Conservation (phyloP, 2,113 vertebrate species). For the Salvator merianae region DNA sequence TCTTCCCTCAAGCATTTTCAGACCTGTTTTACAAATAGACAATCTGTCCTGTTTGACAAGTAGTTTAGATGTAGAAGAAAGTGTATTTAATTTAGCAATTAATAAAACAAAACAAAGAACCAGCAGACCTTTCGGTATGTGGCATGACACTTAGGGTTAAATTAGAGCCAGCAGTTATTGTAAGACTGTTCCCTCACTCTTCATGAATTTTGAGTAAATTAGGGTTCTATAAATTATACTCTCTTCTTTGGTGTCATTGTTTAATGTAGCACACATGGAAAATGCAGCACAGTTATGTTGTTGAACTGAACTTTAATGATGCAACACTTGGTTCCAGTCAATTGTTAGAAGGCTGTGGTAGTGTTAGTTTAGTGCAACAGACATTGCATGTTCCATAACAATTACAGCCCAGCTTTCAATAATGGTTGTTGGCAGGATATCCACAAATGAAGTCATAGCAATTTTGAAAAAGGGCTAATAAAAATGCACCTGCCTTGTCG, state of each 20-base stretch:
- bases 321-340: slow-evolving; percentile 81
- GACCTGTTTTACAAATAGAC: slow-evolving; percentile 68
- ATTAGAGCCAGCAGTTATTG: slow-evolving; percentile 81
- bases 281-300: slow-evolving; percentile 72
- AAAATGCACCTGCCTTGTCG: slow-evolving; percentile 89
- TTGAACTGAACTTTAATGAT: slow-evolving; percentile 81
- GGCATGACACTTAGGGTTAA: slow-evolving; percentile 86
- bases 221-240: slow-evolving; percentile 80
- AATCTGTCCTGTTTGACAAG: slow-evolving; percentile 67
- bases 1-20: slow-evolving; percentile 73
- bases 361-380: slow-evolving; percentile 73
- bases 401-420: slow-evolving; percentile 80
- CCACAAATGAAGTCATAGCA: slow-evolving; percentile 81
- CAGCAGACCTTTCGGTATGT: slow-evolving; percentile 83
- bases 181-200: slow-evolving; percentile 66
- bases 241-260: slow-evolving; percentile 74
- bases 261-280: slow-evolving; percentile 82
- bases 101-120: slow-evolving; percentile 53
- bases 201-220: slow-evolving; percentile 74
- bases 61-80: slow-evolving; percentile 77
- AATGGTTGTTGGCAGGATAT: slow-evolving; percentile 77
- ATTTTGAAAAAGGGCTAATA: slow-evolving; percentile 83
- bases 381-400: slow-evolving; percentile 78
- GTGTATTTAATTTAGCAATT: slow-evolving; percentile 70
- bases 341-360: slow-evolving; percentile 76